Evolutionary conservation across 2,888 invertebrate genomes (phyloP), one percentile per base, ranked within the genome.

Genomic region (Loripinus fragilis): DNA sequence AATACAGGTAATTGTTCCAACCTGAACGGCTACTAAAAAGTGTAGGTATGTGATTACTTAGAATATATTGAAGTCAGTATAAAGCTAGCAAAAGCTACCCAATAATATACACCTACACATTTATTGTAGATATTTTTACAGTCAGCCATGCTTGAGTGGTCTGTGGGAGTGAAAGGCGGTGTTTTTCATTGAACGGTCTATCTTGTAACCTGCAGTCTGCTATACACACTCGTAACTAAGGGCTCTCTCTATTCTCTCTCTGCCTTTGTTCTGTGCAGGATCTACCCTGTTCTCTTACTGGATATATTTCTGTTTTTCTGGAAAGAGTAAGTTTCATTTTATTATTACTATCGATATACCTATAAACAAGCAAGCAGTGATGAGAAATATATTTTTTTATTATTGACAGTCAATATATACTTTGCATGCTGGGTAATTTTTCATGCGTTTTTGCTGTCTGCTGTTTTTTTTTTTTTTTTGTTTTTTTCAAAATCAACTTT

Each of bases 171-270:
- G 60, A 60, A 60, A 60, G 17, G 33, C 17, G 12, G 5, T 38
- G 38, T 55, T n/a, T 55, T 33, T 60, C 60, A 60, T 60, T 60
- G 60, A 60, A 60, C 60, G 33, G 30, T 60, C 60, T 33, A 2
- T 25, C 33, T 38, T 33, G 33, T 33, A 60, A 28, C n/a, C 60
- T 60, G 60, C 28, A 60, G 52, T 52, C 52, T 2, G 3, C 12
- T 60, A 60, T 60, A 60, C 60, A 60, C 60, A 60, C 60, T 60
- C 60, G 60, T 60, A 33, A 60, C 60, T 60, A 60, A 60, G 60
- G 60, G 33, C 60, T 60, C 60, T n/a, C 60, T 60, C n/a, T n/a
- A n/a, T n/a, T 33, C 33, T 60, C 33, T 60, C 23, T 60, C 60
- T 60, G 20, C 60, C 60, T 60, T 33, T 28, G 23, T 12, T 33